phyloP scores from a whole-genome alignment of 2,888 invertebrate genomes.

The Candidula unifasciata region DNA sequence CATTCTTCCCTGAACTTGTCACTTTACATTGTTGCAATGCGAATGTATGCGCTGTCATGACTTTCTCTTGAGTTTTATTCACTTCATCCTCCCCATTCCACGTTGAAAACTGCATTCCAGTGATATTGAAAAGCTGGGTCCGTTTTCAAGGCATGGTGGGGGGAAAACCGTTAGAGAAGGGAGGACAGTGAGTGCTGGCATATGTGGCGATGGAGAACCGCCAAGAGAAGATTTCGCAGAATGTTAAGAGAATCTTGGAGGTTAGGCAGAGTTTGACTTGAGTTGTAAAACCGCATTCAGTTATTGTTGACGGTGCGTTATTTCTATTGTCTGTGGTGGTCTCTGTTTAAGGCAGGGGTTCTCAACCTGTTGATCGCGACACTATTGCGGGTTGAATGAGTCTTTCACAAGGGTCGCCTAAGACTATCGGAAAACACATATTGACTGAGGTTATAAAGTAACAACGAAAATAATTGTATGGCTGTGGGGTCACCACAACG shows the following conservation, averaged over 20 bases:
- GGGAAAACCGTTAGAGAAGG: too few relatives aligned
- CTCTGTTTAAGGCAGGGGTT: not conserved
- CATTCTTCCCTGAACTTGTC: not conserved
- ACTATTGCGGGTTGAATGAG: not conserved
- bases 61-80: not conserved
- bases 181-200: constrained; percentile 31
- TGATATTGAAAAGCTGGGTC: constrained; percentile 14
- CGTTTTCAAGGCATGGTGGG: not conserved
- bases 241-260: constrained; percentile 29
- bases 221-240: not conserved
- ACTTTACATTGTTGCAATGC: not conserved
- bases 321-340: not conserved
- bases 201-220: constrained; percentile 20
- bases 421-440: too few relatives aligned
- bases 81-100: not conserved
- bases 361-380: too few relatives aligned
- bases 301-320: not conserved
- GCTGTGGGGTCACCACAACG: too few relatives aligned
- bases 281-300: not conserved
- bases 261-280: constrained; percentile 11
- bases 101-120: not conserved
- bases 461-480: too few relatives aligned
- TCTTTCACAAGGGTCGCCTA: too few relatives aligned
- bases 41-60: not conserved
- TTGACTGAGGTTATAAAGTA: too few relatives aligned